Conservation (phyloP, 2,888 invertebrate species). For the Drosophila fulvimacula region DNA sequence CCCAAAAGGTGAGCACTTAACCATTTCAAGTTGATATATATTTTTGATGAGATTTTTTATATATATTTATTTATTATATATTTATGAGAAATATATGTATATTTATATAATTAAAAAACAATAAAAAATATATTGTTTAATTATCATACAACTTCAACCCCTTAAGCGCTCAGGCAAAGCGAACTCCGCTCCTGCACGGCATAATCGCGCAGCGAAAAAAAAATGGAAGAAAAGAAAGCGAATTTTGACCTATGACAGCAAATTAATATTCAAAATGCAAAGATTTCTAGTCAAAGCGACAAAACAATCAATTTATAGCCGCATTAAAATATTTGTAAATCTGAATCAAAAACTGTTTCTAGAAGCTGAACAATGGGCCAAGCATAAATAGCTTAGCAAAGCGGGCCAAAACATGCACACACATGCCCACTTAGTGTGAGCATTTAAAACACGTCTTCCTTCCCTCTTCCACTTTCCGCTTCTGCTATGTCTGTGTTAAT, state of each 20-base stretch:
- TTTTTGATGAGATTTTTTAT: too few relatives aligned
- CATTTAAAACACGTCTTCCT: neutral
- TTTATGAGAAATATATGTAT: too few relatives aligned
- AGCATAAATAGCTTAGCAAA: constrained; percentile 23
- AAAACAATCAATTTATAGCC: constrained; percentile 36
- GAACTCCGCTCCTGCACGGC: neutral
- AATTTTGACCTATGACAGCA: constrained; percentile 67
- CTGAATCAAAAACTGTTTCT: constrained; percentile 5
- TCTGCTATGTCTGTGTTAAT: neutral
- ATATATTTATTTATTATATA: too few relatives aligned
- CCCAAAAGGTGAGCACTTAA: constrained; percentile 1
- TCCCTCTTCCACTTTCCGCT: neutral
- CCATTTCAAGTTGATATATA: too few relatives aligned
- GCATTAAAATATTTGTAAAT: constrained; percentile 5
- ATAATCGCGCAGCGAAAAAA: constrained; percentile 4
- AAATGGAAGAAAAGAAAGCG: constrained; percentile 47
- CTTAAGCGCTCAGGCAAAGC: constrained; percentile 3
- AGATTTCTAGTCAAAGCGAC: constrained; percentile 37
- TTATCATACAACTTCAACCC: neutral
- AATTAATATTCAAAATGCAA: constrained; percentile 33
- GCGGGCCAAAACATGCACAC: constrained; percentile 5
- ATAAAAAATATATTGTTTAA: too few relatives aligned
- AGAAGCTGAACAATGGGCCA: constrained; percentile 1
- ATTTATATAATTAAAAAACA: too few relatives aligned
- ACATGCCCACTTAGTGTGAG: neutral